These are phyloP conservation scores for Onychomys arenicola DNA, from an alignment of 2,797 vertebrate genomes.

Conservation along the genomic window DNA sequence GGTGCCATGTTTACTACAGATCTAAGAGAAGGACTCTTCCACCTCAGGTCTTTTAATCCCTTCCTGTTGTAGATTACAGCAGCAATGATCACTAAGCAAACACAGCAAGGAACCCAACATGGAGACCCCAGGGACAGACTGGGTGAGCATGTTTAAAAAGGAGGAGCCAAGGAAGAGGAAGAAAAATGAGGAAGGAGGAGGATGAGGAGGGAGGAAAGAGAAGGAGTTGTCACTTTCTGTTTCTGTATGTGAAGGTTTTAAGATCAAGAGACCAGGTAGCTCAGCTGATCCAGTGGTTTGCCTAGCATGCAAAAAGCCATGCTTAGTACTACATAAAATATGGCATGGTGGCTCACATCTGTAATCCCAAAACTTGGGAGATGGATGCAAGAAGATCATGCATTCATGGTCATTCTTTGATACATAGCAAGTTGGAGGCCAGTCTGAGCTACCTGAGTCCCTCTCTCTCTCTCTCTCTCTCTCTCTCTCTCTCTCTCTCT, in stretches of 20 bases:
- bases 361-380: background rate
- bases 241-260: background rate
- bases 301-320: background rate
- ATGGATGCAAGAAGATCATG: background rate
- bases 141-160: background rate
- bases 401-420: background rate
- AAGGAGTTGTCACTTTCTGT: background rate
- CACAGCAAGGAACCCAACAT: background rate
- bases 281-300: background rate
- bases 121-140: background rate
- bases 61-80: background rate
- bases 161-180: background rate
- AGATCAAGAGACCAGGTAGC: background rate
- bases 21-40: background rate
- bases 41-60: background rate
- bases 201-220: rapidly evolving
- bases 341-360: background rate
- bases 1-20: background rate
- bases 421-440: background rate
- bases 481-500: background rate
- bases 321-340: background rate
- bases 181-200: too few species aligned
- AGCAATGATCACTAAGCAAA: background rate
- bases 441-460: background rate
- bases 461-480: background rate